Percentiles rank a stretch among this genome's conserved stretches.
These are phyloP conservation scores for Spizaetus ornatus DNA, from an alignment of 2,113 vertebrate genomes.

Conservation along the genomic window DNA sequence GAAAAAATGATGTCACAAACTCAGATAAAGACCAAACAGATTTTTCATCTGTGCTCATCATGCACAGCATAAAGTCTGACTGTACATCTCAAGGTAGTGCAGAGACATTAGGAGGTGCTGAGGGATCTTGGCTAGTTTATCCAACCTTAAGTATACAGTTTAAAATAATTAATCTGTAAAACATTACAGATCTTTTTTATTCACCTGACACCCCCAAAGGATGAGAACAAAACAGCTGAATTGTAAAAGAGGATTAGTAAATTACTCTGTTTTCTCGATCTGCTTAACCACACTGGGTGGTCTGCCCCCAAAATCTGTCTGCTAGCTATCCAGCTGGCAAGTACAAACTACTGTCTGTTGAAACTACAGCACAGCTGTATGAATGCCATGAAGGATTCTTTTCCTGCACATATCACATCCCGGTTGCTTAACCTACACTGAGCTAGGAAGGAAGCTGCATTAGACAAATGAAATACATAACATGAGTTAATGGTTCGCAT, in stretches of 20 bases:
- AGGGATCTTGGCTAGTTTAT: background rate
- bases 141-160: background rate
- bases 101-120: background rate
- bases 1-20: background rate
- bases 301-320: conserved; percentile 3
- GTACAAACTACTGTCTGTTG: background rate
- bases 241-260: background rate
- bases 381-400: background rate
- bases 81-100: background rate
- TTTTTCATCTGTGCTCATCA: background rate
- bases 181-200: background rate
- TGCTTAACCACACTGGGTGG: conserved; percentile 2
- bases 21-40: background rate
- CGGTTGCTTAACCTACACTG: background rate
- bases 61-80: background rate
- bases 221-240: background rate
- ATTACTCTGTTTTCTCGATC: background rate
- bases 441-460: background rate
- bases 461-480: background rate
- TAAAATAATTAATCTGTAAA: background rate
- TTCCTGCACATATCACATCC: background rate
- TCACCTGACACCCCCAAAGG: background rate
- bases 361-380: background rate
- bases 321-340: background rate
- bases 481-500: background rate